These are phyloP conservation scores for Ladona fulva DNA, from an alignment of 1,140 invertebrate genomes.

Conservation along the genomic window DNA sequence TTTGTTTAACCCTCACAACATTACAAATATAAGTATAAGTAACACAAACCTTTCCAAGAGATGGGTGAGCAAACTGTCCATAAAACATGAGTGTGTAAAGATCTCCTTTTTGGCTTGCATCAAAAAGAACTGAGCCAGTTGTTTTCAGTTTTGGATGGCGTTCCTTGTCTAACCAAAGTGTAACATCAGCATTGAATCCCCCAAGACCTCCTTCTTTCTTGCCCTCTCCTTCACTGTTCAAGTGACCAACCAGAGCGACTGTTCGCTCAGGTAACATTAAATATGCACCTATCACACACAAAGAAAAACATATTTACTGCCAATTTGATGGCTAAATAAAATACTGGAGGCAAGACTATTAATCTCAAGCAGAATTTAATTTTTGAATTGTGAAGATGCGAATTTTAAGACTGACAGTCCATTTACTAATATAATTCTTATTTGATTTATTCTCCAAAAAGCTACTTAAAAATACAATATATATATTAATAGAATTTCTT, in stretches of 20 bases:
- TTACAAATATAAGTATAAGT: no score
- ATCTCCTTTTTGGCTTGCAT: not conserved
- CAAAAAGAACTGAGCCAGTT: constrained; percentile 22
- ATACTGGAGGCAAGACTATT: no score
- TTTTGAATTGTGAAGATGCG: no score
- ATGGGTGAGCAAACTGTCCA: constrained; percentile 50
- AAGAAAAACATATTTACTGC: not conserved
- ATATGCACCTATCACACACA: constrained; percentile 38
- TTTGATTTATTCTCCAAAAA: no score
- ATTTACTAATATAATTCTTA: no score
- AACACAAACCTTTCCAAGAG: constrained; percentile 46
- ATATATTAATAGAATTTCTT: no score
- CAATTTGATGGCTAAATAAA: no score
- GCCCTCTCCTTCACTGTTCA: constrained; percentile 25
- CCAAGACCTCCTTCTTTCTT: constrained; percentile 27
- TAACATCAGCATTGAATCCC: constrained; percentile 39
- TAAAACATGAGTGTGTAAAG: no score
- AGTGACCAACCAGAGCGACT: constrained; percentile 44
- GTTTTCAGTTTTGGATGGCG: constrained; percentile 55
- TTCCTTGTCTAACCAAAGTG: constrained; percentile 59
- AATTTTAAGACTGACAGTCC: no score
- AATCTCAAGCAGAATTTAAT: no score
- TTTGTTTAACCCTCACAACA: no score
- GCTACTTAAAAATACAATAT: no score
- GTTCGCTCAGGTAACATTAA: constrained; percentile 54